Percentiles rank a stretch among this genome's conserved stretches.
Evolutionary conservation across 2,113 vertebrate species (phyloP).

Genomic region (Thryonomys swinderianus): DNA sequence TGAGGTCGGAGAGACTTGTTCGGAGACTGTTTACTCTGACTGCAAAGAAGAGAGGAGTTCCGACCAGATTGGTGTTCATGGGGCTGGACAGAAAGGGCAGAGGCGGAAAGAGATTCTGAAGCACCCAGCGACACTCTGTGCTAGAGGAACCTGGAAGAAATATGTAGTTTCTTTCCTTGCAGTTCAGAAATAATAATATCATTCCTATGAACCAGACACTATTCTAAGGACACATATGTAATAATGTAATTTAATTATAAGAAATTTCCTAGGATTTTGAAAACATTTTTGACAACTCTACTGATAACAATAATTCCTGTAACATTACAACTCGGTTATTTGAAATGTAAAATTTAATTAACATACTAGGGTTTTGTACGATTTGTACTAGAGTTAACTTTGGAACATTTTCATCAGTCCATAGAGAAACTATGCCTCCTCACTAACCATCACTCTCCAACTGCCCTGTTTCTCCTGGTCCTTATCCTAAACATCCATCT

Average conservation of each 20-base stretch:
- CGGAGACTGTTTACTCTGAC: not conserved
- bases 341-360: not conserved
- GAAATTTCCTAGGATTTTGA: not conserved
- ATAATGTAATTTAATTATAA: slow-evolving; percentile 12
- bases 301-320: not conserved
- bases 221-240: not conserved
- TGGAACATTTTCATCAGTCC: not conserved
- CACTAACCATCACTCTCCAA: not conserved
- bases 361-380: not conserved
- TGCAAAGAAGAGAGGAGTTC: not conserved
- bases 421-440: not conserved
- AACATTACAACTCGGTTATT: not conserved
- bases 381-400: not conserved
- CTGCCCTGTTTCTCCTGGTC: not conserved
- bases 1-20: not conserved
- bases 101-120: not conserved
- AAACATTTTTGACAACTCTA: not conserved
- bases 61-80: too few species aligned
- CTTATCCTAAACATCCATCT: not conserved
- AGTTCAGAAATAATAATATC: not conserved
- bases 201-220: not conserved
- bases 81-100: too few species aligned
- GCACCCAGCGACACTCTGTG: not conserved
- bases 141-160: not conserved
- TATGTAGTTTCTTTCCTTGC: not conserved